Conservation (phyloP, 2,113 vertebrate species). For the Dasyornis broadbenti region DNA sequence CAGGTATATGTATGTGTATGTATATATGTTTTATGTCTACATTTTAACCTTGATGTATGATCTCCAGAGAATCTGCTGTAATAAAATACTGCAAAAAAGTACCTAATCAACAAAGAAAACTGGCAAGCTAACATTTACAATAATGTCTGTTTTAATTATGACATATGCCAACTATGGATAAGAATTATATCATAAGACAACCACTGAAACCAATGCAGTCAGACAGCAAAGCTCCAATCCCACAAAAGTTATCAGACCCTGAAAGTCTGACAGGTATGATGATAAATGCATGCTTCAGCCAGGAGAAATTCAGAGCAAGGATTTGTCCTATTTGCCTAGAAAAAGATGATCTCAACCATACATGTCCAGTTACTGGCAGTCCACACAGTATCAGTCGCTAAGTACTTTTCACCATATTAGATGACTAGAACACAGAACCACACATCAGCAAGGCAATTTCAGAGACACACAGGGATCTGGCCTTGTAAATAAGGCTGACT, state of each 20-base stretch:
- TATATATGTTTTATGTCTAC: neutral
- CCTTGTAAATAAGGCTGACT: neutral
- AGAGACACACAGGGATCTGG: neutral
- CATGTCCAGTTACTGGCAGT: neutral
- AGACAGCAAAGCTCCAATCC: neutral
- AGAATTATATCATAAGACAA: neutral
- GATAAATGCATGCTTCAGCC: neutral
- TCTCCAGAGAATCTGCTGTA: neutral
- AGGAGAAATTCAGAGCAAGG: neutral
- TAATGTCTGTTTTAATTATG: neutral
- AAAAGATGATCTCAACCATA: neutral
- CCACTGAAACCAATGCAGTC: neutral
- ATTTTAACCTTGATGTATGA: neutral
- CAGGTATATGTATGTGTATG: rapidly evolving
- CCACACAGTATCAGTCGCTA: neutral
- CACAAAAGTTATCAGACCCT: neutral
- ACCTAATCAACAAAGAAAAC: neutral
- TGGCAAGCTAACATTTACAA: neutral
- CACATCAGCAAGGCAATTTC: neutral
- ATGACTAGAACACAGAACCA: neutral
- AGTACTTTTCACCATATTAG: neutral
- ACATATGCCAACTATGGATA: neutral
- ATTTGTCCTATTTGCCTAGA: neutral
- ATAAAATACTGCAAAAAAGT: neutral
- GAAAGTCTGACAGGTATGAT: neutral